These are phyloP conservation scores for Papilio machaon DNA, from an alignment of 1,140 invertebrate species.

Conservation along the genomic window DNA sequence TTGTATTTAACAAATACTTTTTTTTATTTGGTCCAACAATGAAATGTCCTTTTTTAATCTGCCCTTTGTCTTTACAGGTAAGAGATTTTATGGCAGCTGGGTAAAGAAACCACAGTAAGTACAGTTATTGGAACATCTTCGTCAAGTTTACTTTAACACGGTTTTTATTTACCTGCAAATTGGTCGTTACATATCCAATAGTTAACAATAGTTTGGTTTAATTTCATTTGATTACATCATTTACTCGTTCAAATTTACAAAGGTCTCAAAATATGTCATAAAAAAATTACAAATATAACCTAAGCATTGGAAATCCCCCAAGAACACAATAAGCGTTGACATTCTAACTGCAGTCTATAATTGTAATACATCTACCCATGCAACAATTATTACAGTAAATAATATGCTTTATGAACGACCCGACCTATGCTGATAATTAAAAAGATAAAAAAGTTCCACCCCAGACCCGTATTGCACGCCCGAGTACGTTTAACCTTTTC, in stretches of 20 bases:
- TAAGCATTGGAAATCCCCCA: no score
- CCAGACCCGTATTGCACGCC: background rate
- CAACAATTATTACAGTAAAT: conserved; percentile 12
- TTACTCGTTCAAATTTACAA: background rate
- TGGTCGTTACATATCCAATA: background rate
- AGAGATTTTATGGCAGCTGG: conserved; percentile 33
- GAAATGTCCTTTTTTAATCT: conserved; percentile 29
- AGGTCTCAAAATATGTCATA: no score
- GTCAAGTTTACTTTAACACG: conserved; percentile 10
- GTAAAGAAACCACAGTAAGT: conserved; percentile 35
- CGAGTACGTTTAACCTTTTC: background rate
- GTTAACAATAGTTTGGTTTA: conserved; percentile 1
- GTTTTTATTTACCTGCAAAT: conserved; percentile 27
- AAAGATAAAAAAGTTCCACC: background rate
- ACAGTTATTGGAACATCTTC: conserved; percentile 18
- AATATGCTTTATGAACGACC: background rate
- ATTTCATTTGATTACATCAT: background rate
- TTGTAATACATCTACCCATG: background rate
- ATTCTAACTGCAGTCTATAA: no score
- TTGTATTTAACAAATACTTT: conserved; percentile 15
- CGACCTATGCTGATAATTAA: background rate
- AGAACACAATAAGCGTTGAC: no score
- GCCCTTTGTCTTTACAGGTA: conserved; percentile 38
- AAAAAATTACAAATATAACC: no score
- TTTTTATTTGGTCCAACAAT: background rate